A percentile compares a stretch with the other conserved stretches of the same genome.
These are phyloP conservation scores for Microctenopoma steveboyesi DNA, from an alignment of 2,797 vertebrate genomes.

Conservation along the genomic window DNA sequence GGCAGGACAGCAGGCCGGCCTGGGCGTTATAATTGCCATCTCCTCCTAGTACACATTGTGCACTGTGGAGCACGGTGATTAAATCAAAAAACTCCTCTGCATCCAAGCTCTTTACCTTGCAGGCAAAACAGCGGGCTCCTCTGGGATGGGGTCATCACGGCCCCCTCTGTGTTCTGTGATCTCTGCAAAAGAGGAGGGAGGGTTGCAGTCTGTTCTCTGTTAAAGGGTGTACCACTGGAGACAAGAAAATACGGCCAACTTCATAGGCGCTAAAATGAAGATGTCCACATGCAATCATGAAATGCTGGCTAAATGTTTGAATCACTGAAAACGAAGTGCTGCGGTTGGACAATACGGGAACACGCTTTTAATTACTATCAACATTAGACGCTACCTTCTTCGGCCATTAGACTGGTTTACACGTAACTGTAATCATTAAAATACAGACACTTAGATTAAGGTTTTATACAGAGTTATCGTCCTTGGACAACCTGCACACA, in stretches of 20 bases:
- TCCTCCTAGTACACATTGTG: constrained; percentile 74
- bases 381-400: constrained; percentile 22
- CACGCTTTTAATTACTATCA: constrained; percentile 39
- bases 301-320: constrained; percentile 56
- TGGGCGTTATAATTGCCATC: constrained; percentile 84
- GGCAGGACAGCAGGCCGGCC: constrained; percentile 78
- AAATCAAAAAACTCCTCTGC: constrained; percentile 78
- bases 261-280: constrained; percentile 56
- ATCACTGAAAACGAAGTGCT: constrained; percentile 19
- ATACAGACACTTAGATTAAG: constrained; percentile 64
- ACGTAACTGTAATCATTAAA: constrained; percentile 62
- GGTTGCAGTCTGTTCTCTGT: constrained; percentile 55
- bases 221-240: constrained; percentile 22
- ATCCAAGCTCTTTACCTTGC: constrained; percentile 79
- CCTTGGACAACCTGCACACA: constrained; percentile 71
- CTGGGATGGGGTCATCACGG: constrained; percentile 77
- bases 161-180: constrained; percentile 79
- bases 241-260: constrained; percentile 21
- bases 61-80: constrained; percentile 78
- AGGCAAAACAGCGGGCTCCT: constrained; percentile 85
- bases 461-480: constrained; percentile 74
- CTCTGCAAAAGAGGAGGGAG: constrained; percentile 50
- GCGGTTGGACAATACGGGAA: constrained; percentile 30
- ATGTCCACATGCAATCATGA: constrained; percentile 18
- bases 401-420: constrained; percentile 57